Conservation (phyloP, 1,140 invertebrate species). For the Diorhabda sublineata region DNA sequence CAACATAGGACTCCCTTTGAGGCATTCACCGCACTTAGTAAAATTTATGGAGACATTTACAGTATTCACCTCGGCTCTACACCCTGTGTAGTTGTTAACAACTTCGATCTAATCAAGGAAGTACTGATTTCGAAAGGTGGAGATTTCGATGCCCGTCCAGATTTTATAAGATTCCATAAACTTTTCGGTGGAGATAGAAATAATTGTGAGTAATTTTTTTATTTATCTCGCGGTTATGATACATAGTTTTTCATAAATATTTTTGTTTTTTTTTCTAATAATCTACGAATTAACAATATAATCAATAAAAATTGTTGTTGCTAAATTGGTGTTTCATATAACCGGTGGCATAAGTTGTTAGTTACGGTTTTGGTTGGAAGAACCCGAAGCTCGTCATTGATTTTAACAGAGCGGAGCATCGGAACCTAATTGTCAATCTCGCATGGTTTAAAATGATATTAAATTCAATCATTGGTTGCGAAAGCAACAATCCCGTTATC, state of each 20-base stretch:
- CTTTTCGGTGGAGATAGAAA: conserved; percentile 72
- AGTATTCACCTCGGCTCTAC: conserved; percentile 65
- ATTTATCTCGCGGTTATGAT: conserved; percentile 2
- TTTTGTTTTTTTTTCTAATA: neutral
- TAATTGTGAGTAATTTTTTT: conserved; percentile 63
- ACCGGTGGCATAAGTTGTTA: too few species aligned
- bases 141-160: conserved; percentile 74
- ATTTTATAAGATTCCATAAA: conserved; percentile 70
- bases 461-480: conserved; percentile 23
- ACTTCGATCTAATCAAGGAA: conserved; percentile 67
- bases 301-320: neutral
- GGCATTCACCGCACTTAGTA: conserved; percentile 64
- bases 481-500: conserved; percentile 31
- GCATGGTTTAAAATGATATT: conserved; percentile 5
- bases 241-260: neutral
- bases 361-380: neutral
- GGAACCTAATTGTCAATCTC: conserved; percentile 20
- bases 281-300: neutral
- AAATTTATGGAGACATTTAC: conserved; percentile 72
- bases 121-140: conserved; percentile 76
- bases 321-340: too few species aligned
- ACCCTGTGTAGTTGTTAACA: conserved; percentile 74
- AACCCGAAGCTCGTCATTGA: conserved; percentile 27
- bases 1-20: conserved; percentile 65
- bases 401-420: conserved; percentile 25